Evolutionary conservation across 37 sponge, comb jelly and placozoan genomes (phyloP).

Genomic region (Beroe ovata): DNA sequence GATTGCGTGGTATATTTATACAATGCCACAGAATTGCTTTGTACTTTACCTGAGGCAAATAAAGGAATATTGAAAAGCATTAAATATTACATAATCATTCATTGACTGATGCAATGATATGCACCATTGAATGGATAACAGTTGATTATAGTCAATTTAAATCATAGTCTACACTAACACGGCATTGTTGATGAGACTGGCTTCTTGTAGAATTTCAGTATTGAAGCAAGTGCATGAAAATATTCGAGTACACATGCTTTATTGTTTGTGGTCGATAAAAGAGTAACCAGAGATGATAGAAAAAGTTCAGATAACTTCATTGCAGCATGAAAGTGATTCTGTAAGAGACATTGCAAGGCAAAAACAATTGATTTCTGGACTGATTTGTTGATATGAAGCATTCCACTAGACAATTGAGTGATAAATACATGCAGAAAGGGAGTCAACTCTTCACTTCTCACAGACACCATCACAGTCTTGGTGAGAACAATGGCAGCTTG

Average conservation of each 20-base stretch:
- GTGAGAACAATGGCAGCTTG: background rate
- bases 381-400: conserved; percentile 43
- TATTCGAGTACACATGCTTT: background rate
- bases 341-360: background rate
- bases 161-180: too few species aligned
- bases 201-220: background rate
- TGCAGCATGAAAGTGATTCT: background rate
- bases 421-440: conserved; percentile 25
- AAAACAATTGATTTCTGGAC: conserved; percentile 28
- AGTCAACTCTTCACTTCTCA: background rate
- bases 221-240: conserved; percentile 10
- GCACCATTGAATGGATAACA: too few species aligned
- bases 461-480: background rate
- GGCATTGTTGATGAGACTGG: too few species aligned
- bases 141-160: too few species aligned
- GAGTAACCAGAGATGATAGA: conserved; percentile 32
- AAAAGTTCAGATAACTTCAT: background rate
- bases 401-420: conserved; percentile 37
- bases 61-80: too few species aligned
- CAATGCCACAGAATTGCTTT: background rate
- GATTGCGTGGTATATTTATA: background rate
- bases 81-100: too few species aligned
- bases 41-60: background rate
- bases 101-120: too few species aligned
- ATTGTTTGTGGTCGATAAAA: background rate